Evolutionary conservation across 2,888 invertebrate species (phyloP), one percentile per base, ranked within the genome.

Genomic region (Neoscelio sp.): DNA sequence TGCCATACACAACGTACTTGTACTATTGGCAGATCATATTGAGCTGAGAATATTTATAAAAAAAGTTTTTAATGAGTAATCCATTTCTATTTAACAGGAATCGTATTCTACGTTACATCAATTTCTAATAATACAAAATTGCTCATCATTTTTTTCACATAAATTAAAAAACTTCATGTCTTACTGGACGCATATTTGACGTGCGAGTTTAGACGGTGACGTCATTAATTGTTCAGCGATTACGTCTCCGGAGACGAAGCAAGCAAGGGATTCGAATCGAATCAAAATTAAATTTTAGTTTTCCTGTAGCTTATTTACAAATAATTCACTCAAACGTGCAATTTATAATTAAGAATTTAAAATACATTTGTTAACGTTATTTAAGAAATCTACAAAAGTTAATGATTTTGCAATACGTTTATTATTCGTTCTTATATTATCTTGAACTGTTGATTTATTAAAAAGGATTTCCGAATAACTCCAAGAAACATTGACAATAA

Each of bases 201-300:
- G n/a, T 65, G 81, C 85, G 82, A 81, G 82, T 83, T 86, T 85
- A 85, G 86, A 86, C 87, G 85, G 35, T 88, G 88, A 88, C 87
- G 87, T 87, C 87, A 89, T 40, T 81, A 84, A 85, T 84, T 77
- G 82, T 82, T 83, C 65, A 82, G 68, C 81, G 84, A 82, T 87
- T 87, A 85, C 83, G 82, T 86, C 85, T 85, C 73, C 83, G 76
- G 50, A 77, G 62, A 48, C 35, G 44, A 50, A 42, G 50, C 28
- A 15, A 30, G 15, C 12, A 17, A 46, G 48, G 28, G 54, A 62
- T 40, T 38, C 30, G 40, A 44, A 44, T 54, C 48, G 44, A 26
- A 28, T 26, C 35, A 12, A 38, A 38, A 60, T 50, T 52, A 28
- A 17, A 12, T n/a, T 56, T 40, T 48, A 0, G 7, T 28, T 23